Conservation (phyloP, 2,888 invertebrate species). For the Notodonta dromedarius region DNA sequence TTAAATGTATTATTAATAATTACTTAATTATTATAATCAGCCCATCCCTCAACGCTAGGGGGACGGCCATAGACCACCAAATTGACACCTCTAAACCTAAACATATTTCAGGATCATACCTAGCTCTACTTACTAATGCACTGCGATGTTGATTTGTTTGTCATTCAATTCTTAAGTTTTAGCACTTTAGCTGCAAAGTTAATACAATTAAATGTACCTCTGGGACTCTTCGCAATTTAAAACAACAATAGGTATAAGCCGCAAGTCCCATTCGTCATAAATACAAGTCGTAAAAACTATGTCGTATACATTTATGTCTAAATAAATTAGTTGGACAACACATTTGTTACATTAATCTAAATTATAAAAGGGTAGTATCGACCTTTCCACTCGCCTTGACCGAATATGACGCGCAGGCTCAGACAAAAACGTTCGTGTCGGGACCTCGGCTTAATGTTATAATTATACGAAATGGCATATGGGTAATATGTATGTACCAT, state of each 20-base stretch:
- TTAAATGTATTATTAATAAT: too few relatives aligned
- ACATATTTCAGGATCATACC: background rate
- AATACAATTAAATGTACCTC: background rate
- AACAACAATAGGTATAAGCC: background rate
- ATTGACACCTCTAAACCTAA: background rate
- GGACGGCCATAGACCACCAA: too few relatives aligned
- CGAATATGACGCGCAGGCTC: conserved; percentile 24
- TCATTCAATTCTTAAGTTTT: background rate
- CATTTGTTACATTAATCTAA: conserved; percentile 11
- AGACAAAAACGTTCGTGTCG: conserved; percentile 30
- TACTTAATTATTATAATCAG: too few relatives aligned
- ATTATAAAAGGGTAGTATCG: conserved; percentile 21
- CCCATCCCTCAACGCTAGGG: too few relatives aligned
- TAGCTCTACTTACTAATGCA: background rate
- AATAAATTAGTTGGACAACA: conserved; percentile 11
- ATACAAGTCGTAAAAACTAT: background rate
- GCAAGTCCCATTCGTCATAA: background rate
- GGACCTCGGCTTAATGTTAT: conserved; percentile 16
- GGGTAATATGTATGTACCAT: conserved; percentile 17
- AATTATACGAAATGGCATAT: conserved; percentile 29
- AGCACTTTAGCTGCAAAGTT: background rate
- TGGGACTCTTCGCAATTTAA: background rate
- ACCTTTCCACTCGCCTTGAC: conserved; percentile 31
- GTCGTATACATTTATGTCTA: conserved; percentile 6
- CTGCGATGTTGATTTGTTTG: background rate